Evolutionary conservation across 1,140 invertebrate species (phyloP).

Genomic region (Macrosteles quadrilineatus): DNA sequence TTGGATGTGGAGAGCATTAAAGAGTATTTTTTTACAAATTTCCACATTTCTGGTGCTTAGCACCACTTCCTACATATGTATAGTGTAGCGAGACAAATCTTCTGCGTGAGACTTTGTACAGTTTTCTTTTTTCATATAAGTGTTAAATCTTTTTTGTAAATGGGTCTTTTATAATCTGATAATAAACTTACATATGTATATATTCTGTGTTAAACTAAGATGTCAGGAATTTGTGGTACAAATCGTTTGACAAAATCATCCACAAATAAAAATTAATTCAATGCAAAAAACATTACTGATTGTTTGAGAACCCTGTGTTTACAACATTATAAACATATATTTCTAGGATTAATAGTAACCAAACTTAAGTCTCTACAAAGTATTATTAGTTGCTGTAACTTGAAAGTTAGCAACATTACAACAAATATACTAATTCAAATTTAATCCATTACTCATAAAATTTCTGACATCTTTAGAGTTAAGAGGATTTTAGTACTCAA

Average conservation of each 20-base stretch:
- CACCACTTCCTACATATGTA: conserved; percentile 10
- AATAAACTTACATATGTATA: conserved; percentile 20
- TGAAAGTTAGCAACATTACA: too few species aligned
- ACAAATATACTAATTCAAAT: too few species aligned
- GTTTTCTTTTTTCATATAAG: conserved; percentile 3
- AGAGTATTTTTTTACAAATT: conserved; percentile 19
- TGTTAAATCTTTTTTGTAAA: conserved; percentile 20
- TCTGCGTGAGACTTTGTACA: not conserved
- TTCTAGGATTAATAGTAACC: too few species aligned
- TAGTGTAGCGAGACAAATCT: not conserved
- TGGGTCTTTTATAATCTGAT: conserved; percentile 17
- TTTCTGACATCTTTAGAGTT: conserved; percentile 18
- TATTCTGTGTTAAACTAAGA: conserved; percentile 5
- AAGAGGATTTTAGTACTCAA: conserved; percentile 22
- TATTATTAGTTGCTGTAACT: too few species aligned
- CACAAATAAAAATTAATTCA: too few species aligned
- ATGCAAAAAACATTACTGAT: too few species aligned
- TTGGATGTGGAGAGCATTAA: not conserved
- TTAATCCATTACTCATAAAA: too few species aligned
- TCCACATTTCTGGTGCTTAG: not conserved
- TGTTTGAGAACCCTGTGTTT: too few species aligned
- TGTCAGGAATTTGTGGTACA: conserved; percentile 21
- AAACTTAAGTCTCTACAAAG: too few species aligned
- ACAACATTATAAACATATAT: too few species aligned
- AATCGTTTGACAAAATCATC: too few species aligned